Evolutionary conservation across 2,113 vertebrate species (phyloP), one percentile per base, ranked within the genome.

Genomic region (Saccopteryx bilineata): DNA sequence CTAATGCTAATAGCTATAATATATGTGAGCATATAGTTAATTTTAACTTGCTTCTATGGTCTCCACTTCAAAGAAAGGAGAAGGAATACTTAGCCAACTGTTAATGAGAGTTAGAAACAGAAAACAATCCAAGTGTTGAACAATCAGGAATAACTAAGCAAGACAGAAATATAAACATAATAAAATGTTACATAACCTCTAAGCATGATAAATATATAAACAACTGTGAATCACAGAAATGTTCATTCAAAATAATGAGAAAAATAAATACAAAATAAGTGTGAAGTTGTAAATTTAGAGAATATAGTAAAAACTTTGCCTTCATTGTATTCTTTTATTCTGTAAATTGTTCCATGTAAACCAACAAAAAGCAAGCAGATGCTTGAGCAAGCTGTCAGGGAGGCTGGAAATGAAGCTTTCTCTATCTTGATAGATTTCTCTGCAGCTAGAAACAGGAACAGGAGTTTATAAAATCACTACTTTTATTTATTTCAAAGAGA

Each of bases 121-220:
- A 54, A 88, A 88, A 79, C 15, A 86, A 97, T 26, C 5, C 63
- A 96, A 90, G 63, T 50, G 26, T 86, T 93, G 68, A 72, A 31
- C 6, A 69, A 61, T 23, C 33, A 96, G 69, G 31, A 87, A 76
- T 56, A 71, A 93, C 46, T 74, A 91, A 86, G 56, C 50, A 92
- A 93, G 60, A 90, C 31, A 56, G 60, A 13, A 86, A 69, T 75
- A 52, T 63, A 76, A 33, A 68, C 19, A 46, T 66, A 71, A 82
- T 66, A 91, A 81, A 78, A 93, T n/a, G 9, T 74, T 58, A 79
- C 0, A 39, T 46, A 79, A 75, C 46, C 46, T 82, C n/a, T 85
- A 58, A 88, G 74, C 54, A 31, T 58, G 39, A 78, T 26, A 82
- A 80, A 26, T 54, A 48, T 9, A n/a, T 26, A 9, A 33, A 66